Percentiles rank a stretch among this genome's conserved stretches.
Evolutionary conservation across 92 coral and sea anemone genomes (phyloP).

Genomic region (Pocillopora meandrina): DNA sequence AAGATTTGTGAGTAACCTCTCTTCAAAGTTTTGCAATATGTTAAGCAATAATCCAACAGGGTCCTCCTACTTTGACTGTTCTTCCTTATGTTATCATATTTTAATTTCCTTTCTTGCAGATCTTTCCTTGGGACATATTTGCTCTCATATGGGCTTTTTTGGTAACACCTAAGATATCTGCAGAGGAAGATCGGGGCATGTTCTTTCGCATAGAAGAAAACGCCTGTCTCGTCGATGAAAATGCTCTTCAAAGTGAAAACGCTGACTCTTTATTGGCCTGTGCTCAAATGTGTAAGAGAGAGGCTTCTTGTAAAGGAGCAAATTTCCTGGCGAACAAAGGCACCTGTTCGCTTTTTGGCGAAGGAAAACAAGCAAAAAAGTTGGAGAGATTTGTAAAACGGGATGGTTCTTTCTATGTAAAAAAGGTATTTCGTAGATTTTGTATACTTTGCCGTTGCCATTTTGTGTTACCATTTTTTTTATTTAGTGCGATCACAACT

Average conservation of each 20-base stretch:
- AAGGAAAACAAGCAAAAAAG: neutral
- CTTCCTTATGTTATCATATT: too few species aligned
- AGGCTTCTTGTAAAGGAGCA: neutral
- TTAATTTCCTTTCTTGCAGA: neutral
- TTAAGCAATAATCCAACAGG: too few species aligned
- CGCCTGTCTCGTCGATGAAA: neutral
- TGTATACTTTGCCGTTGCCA: too few species aligned
- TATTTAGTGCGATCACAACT: neutral
- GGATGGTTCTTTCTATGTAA: neutral
- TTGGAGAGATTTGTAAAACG: neutral
- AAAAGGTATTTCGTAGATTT: constrained; percentile 3
- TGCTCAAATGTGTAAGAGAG: constrained; percentile 1
- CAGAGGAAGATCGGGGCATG: neutral
- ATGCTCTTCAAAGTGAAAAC: constrained; percentile 14
- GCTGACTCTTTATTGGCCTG: constrained; percentile 1
- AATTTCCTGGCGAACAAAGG: neutral
- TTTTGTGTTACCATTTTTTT: neutral
- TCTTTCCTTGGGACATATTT: neutral
- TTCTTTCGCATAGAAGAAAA: constrained; percentile 14
- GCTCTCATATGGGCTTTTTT: neutral
- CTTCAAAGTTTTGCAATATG: too few species aligned
- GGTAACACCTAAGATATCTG: neutral
- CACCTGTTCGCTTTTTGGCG: neutral
- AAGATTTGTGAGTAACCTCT: too few species aligned
- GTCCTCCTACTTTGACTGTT: too few species aligned